These are phyloP conservation scores for Sebastes ruberrimus DNA, from an alignment of 2,797 vertebrate genomes.

Conservation along the genomic window DNA sequence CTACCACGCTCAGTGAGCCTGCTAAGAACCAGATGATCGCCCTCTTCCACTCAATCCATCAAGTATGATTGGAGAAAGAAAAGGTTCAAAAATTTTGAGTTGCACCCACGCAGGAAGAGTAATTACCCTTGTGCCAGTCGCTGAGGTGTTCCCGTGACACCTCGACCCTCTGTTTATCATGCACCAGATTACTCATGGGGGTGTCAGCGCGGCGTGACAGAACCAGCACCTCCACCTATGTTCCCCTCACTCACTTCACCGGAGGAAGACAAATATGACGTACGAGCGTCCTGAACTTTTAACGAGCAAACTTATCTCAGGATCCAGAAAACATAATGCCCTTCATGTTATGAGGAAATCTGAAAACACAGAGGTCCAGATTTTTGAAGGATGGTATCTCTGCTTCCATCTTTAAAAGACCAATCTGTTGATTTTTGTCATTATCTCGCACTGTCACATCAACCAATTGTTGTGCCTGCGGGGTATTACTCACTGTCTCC, in stretches of 20 bases:
- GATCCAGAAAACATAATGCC: slow-evolving; percentile 34
- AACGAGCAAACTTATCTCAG: slow-evolving; percentile 62
- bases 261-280: slow-evolving; percentile 60
- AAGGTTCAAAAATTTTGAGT: slow-evolving; percentile 83
- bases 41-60: slow-evolving; percentile 83
- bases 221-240: slow-evolving; percentile 65
- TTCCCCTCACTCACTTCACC: slow-evolving; percentile 45
- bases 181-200: slow-evolving; percentile 75
- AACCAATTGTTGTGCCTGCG: background rate
- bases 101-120: slow-evolving; percentile 80
- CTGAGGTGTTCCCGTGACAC: slow-evolving; percentile 76
- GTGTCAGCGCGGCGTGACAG: slow-evolving; percentile 60
- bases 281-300: slow-evolving; percentile 56
- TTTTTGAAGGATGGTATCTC: slow-evolving; percentile 36
- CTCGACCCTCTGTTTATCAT: slow-evolving; percentile 81
- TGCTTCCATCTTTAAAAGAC: background rate
- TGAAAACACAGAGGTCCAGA: background rate
- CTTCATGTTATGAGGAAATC: slow-evolving; percentile 25
- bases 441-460: slow-evolving; percentile 35
- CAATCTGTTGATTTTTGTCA: slow-evolving; percentile 53
- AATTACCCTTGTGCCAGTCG: slow-evolving; percentile 79
- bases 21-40: slow-evolving; percentile 84
- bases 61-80: slow-evolving; percentile 84
- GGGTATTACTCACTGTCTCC: slow-evolving; percentile 60
- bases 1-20: slow-evolving; percentile 76